These are phyloP conservation scores for Rhipidura dahli DNA, from an alignment of 2,113 vertebrate species.

Conservation along the genomic window DNA sequence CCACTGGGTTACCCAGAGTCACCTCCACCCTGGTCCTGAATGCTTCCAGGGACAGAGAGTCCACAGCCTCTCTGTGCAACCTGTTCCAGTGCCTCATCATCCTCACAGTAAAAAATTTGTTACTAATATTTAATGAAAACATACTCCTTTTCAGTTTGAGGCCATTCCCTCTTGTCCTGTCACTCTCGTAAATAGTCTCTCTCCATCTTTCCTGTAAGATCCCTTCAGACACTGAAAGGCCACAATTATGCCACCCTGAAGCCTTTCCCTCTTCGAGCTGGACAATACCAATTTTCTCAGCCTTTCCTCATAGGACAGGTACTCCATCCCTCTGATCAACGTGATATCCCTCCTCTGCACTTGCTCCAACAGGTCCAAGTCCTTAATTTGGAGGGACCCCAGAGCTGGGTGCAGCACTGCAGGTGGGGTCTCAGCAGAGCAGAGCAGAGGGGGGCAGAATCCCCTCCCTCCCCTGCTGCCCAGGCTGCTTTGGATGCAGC, in stretches of 20 bases:
- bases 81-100: not conserved
- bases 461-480: accelerated
- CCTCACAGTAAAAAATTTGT: not conserved
- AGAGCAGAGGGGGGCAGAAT: not conserved
- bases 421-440: not conserved
- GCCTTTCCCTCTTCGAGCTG: not conserved
- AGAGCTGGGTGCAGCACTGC: not conserved
- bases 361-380: accelerated
- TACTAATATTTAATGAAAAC: not conserved
- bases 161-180: not conserved
- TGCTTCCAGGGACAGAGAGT: accelerated
- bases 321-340: not conserved
- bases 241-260: not conserved
- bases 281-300: not conserved
- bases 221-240: not conserved
- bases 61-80: not conserved
- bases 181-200: not conserved
- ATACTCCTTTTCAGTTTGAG: not conserved
- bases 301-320: not conserved
- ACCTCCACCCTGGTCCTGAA: not conserved
- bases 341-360: not conserved
- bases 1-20: not conserved
- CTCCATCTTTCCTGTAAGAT: not conserved
- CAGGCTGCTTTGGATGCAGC: accelerated
- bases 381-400: too few species aligned